Conservation (phyloP, 1,140 invertebrate genomes). For the Drosophila lowei region DNA sequence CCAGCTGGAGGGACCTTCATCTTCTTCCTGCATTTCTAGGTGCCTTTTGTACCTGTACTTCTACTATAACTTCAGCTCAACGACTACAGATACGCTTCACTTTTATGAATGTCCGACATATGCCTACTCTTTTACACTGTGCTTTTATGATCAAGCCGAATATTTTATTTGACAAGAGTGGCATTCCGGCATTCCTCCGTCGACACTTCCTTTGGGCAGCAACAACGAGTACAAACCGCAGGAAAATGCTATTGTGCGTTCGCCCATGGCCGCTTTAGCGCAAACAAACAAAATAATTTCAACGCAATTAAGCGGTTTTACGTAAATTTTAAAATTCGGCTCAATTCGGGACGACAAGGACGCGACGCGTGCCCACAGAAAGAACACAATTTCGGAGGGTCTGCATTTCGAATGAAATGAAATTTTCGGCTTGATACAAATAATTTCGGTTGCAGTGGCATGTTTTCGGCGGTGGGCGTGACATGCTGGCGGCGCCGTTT, state of each 20-base stretch:
- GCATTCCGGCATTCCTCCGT: too few relatives aligned
- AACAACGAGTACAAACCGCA: neutral
- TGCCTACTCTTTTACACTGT: too few relatives aligned
- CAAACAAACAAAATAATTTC: constrained; percentile 68
- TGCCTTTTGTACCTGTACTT: too few relatives aligned
- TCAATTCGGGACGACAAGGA: neutral
- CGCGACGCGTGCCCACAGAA: neutral
- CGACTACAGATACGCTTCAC: too few relatives aligned
- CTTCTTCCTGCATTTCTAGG: too few relatives aligned
- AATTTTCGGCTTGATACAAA: constrained; percentile 64
- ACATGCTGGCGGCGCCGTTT: constrained; percentile 34
- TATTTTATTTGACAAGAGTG: neutral
- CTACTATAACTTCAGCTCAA: too few relatives aligned
- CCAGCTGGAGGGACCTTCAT: too few relatives aligned
- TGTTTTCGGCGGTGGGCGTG: constrained; percentile 21
- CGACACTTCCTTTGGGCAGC: too few relatives aligned
- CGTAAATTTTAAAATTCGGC: constrained; percentile 61
- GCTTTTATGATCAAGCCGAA: too few relatives aligned
- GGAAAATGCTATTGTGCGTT: constrained; percentile 28
- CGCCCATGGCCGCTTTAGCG: constrained; percentile 41
- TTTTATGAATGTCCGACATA: too few relatives aligned
- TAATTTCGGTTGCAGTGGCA: constrained; percentile 54
- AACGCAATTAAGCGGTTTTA: constrained; percentile 68
- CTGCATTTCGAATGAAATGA: constrained; percentile 36
- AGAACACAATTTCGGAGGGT: too few relatives aligned